Percentiles rank a stretch among this genome's conserved stretches.
phyloP scores from a whole-genome alignment of 2,113 vertebrate species.

The Camelus dromedarius region DNA sequence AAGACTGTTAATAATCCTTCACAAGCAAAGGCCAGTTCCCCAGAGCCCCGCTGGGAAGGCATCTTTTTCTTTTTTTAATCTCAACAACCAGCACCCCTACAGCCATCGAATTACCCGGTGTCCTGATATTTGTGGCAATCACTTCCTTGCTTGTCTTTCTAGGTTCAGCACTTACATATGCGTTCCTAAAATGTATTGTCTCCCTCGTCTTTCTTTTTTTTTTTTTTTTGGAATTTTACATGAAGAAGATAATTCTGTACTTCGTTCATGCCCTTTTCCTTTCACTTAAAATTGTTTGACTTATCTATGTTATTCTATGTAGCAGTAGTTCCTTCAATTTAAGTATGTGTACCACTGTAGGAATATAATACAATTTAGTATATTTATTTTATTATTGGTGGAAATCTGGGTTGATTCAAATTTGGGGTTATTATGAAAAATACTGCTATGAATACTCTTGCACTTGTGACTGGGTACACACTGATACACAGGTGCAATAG shows the following conservation, averaged over 20 bases:
- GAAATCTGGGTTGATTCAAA: not conserved
- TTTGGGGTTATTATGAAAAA: not conserved
- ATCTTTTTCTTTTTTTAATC: not conserved
- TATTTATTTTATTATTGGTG: not conserved
- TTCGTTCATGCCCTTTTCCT: conserved; percentile 5
- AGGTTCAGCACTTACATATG: not conserved
- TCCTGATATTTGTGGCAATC: not conserved
- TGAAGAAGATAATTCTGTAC: not conserved
- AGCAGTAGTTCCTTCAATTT: not conserved
- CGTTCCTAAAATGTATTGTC: not conserved
- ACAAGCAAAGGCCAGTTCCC: not conserved
- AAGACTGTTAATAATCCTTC: not conserved
- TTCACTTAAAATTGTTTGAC: conserved; percentile 7
- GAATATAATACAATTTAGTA: not conserved
- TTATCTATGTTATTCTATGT: not conserved
- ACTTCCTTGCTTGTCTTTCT: not conserved
- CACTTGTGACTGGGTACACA: not conserved
- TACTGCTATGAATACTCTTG: not conserved
- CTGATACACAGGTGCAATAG: not conserved
- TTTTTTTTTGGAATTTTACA: not conserved
- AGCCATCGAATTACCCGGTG: not conserved
- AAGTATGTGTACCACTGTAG: not conserved
- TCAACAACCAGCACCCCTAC: not conserved
- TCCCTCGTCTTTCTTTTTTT: not conserved
- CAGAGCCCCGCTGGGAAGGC: not conserved